A percentile compares a stretch with the other conserved stretches of the same genome.
Evolutionary conservation across 2,113 vertebrate species (phyloP).

Genomic region (Spilogale gracilis): DNA sequence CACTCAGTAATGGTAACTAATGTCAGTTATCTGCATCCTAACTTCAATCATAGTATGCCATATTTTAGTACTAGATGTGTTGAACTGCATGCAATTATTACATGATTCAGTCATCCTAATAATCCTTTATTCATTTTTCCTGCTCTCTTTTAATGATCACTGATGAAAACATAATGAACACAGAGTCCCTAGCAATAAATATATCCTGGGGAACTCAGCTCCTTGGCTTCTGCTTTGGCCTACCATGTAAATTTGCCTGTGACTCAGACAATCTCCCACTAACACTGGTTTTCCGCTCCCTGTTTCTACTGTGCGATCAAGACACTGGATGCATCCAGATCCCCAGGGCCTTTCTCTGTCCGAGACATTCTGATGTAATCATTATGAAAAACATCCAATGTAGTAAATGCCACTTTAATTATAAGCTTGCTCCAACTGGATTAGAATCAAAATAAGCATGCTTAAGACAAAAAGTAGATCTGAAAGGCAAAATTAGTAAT

Average conservation of each 20-base stretch:
- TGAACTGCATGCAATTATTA: not conserved
- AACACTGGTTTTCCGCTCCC: not conserved
- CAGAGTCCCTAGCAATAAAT: not conserved
- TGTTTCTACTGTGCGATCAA: not conserved
- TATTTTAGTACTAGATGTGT: not conserved
- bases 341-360: slow-evolving; percentile 10
- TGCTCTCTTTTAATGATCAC: slow-evolving; percentile 38
- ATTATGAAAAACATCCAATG: slow-evolving; percentile 34
- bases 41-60: not conserved
- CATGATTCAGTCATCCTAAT: not conserved
- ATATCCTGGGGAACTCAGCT: not conserved
- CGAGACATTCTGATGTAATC: slow-evolving; percentile 62
- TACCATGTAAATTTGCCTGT: not conserved
- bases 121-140: not conserved
- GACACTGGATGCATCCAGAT: not conserved
- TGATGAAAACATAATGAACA: slow-evolving; percentile 27
- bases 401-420: slow-evolving; percentile 79
- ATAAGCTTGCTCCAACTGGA: slow-evolving; percentile 70
- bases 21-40: not conserved
- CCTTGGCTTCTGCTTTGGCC: not conserved
- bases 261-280: not conserved
- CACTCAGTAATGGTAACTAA: not conserved
- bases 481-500: slow-evolving; percentile 65
- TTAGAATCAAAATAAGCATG: slow-evolving; percentile 76
- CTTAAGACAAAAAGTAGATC: slow-evolving; percentile 66